A percentile compares a stretch with the other conserved stretches of the same genome.
phyloP scores from a whole-genome alignment of 1,140 invertebrate genomes.

The Ladona fulva region DNA sequence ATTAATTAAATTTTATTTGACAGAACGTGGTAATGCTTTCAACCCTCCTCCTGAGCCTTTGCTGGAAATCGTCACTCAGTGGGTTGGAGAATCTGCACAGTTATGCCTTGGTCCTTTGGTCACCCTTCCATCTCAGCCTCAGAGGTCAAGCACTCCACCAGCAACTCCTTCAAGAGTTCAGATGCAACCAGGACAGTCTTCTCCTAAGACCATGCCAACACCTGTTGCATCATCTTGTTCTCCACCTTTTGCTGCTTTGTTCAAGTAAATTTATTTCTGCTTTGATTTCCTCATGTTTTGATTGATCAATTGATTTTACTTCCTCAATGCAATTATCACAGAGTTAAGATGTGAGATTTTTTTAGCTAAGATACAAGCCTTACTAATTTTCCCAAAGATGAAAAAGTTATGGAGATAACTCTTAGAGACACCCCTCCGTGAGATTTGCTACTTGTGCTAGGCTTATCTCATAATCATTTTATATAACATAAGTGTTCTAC shows the following conservation, averaged over 20 bases:
- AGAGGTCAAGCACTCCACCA: slow-evolving; percentile 28
- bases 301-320: too few species aligned
- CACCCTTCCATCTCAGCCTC: slow-evolving; percentile 46
- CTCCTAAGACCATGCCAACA: slow-evolving; percentile 69
- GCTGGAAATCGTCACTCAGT: slow-evolving; percentile 53
- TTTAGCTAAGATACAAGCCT: too few species aligned
- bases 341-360: too few species aligned
- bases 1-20: too few species aligned
- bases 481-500: too few species aligned
- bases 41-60: slow-evolving; percentile 47
- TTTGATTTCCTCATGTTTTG: too few species aligned
- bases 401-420: too few species aligned
- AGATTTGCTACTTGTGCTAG: too few species aligned
- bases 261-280: slow-evolving; percentile 34
- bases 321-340: too few species aligned
- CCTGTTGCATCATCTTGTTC: slow-evolving; percentile 51
- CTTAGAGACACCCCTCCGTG: too few species aligned
- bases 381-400: too few species aligned
- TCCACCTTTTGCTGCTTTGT: slow-evolving; percentile 58
- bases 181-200: slow-evolving; percentile 27
- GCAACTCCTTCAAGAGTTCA: neutral
- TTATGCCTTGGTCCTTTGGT: slow-evolving; percentile 60
- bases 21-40: slow-evolving; percentile 24
- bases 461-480: too few species aligned
- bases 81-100: slow-evolving; percentile 54